These are phyloP conservation scores for Drosophila niveifrons DNA, from an alignment of 2,888 invertebrate genomes.

Conservation along the genomic window DNA sequence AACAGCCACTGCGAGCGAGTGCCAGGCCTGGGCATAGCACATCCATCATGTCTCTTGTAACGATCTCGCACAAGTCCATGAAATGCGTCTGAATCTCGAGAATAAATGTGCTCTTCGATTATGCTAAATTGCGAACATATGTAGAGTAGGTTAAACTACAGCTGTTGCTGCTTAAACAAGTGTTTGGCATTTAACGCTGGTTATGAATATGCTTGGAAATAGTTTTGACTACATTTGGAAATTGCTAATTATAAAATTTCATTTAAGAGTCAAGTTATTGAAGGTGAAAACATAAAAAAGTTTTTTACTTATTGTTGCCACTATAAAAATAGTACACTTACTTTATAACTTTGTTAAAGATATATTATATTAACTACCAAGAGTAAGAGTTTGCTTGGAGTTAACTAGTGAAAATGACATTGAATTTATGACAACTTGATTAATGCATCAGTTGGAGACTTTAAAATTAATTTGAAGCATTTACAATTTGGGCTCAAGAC, in stretches of 20 bases:
- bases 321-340: no score
- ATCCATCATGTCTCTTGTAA: conserved; percentile 32
- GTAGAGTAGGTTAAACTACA: background rate
- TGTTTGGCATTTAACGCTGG: background rate
- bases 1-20: conserved; percentile 27
- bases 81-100: background rate
- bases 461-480: no score
- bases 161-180: background rate
- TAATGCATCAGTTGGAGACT: no score
- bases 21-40: conserved; percentile 20
- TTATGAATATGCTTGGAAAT: background rate
- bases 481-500: no score
- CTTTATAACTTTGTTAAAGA: no score
- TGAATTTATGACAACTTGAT: no score
- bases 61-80: conserved; percentile 7
- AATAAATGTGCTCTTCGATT: background rate
- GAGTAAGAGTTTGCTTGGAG: no score
- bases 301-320: no score
- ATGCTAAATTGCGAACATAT: background rate
- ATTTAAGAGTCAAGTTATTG: background rate
- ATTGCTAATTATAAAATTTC: background rate
- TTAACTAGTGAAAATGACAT: no score
- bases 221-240: background rate
- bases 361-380: no score
- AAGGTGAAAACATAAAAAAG: no score